Conservation (phyloP, 2,797 vertebrate species). For the Toxotes lorentzi region DNA sequence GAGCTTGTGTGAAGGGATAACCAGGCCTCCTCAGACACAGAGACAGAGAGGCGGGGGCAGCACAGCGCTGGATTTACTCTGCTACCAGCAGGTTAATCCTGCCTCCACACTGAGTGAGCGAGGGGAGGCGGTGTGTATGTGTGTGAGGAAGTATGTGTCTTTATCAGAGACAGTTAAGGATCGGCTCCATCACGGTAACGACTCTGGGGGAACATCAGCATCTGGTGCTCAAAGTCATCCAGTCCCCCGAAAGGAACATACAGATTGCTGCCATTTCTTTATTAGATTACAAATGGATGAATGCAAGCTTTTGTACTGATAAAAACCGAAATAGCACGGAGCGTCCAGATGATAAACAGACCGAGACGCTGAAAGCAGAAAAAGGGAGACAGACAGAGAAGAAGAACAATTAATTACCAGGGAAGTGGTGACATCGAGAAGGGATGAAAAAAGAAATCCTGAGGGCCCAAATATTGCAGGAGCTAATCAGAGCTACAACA, state of each 20-base stretch:
- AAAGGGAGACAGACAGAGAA: constrained; percentile 81
- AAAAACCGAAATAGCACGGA: constrained; percentile 60
- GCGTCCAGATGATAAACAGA: constrained; percentile 78
- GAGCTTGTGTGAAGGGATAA: constrained; percentile 78
- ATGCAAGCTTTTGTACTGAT: constrained; percentile 64
- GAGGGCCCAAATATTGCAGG: constrained; percentile 43
- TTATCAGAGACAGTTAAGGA: constrained; percentile 80
- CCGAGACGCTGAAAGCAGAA: constrained; percentile 72
- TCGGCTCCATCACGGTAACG: constrained; percentile 74
- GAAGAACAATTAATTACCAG: constrained; percentile 77
- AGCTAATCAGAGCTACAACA: constrained; percentile 46
- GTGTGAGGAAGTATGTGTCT: constrained; percentile 48
- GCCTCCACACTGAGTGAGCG: constrained; percentile 63
- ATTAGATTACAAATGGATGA: constrained; percentile 78
- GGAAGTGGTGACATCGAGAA: constrained; percentile 60
- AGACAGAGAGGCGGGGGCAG: constrained; percentile 68
- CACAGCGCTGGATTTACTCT: constrained; percentile 66
- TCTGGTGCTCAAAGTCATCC: constrained; percentile 84
- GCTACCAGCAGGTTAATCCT: constrained; percentile 81
- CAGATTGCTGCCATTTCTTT: constrained; percentile 80
- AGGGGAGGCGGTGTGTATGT: constrained; percentile 29
- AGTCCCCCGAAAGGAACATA: constrained; percentile 71
- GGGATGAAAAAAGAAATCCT: constrained; percentile 48
- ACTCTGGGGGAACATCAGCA: constrained; percentile 80
- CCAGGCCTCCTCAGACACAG: constrained; percentile 75